Evolutionary conservation across 2,113 vertebrate genomes (phyloP), one percentile per base, ranked within the genome.

Genomic region (Etheostoma spectabile): DNA sequence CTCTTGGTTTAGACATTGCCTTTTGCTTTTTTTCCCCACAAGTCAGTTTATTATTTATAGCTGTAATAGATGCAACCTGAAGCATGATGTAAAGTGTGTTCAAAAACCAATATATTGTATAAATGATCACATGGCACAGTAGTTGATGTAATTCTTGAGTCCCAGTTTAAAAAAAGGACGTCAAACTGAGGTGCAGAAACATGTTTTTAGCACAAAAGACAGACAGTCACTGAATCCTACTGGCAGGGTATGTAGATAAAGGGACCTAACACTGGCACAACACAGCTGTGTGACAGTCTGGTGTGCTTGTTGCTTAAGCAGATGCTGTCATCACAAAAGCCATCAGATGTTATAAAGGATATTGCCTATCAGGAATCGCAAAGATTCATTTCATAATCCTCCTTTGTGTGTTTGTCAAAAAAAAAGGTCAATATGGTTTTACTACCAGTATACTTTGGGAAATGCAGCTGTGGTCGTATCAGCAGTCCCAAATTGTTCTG

Each of bases 221-320:
- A 15, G 52, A 86, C 75, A 72, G 57, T 83, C 77, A 84, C 27
- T 66, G 35, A 73, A 78, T 86, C 84, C 59, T 57, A 68, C 55
- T 35, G 35, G 55, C 46, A 13, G 45, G 55, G 19, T 65, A n/a
- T 49, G 13, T 15, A 53, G 71, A 78, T 35, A 33, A 64, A 85
- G 21, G 66, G 51, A 67, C 72, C 69, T 66, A 68, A 21, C 45
- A 16, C 33, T 57, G 77, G 35, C 30, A 67, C 62, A 49, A 51
- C 38, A 53, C 84, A 74, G 79, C 77, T 77, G 66, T 74, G 52
- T 53, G 56, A 69, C 57, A 78, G 57, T 61, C 61, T 55, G 77
- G 56, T 75, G 21, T 35, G 64, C 65, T 74, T 82, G 65, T 77
- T 63, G 49, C 61, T 46, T 42, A 55, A 77, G 59, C 80, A 84